Evolutionary conservation across 64 coral and sea anemone species (phyloP).

Genomic region (Exaiptasia diaphana): DNA sequence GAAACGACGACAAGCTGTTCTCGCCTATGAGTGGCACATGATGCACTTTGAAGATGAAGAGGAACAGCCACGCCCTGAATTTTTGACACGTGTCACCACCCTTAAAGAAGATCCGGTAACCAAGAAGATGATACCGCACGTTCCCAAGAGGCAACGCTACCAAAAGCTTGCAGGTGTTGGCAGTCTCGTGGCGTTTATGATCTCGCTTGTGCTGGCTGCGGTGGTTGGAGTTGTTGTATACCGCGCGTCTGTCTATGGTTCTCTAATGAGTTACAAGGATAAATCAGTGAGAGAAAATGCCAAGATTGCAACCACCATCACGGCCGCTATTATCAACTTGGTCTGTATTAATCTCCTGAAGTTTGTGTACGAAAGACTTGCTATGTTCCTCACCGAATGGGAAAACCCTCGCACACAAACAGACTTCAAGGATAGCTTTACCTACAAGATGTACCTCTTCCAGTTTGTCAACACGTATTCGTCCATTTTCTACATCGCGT

Average conservation of each 20-base stretch:
- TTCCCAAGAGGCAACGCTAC: conserved; percentile 62
- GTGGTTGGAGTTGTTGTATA: conserved; percentile 85
- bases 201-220: conserved; percentile 70
- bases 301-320: conserved; percentile 81
- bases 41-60: conserved; percentile 82
- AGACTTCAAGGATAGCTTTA: conserved; percentile 90
- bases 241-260: conserved; percentile 67
- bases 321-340: conserved; percentile 90
- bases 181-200: conserved; percentile 81
- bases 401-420: conserved; percentile 92
- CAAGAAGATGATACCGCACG: conserved; percentile 71
- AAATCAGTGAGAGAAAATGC: conserved; percentile 44
- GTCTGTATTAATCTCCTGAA: conserved; percentile 79
- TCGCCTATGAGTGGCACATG: conserved; percentile 95
- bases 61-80: conserved; percentile 89
- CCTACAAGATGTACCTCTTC: conserved; percentile 96
- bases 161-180: conserved; percentile 69
- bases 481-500: conserved; percentile 92
- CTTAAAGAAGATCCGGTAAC: conserved; percentile 69
- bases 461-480: conserved; percentile 99
- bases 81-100: conserved; percentile 57
- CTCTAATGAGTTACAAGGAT: conserved; percentile 18
- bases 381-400: conserved; percentile 86
- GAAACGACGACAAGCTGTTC: conserved; percentile 86
- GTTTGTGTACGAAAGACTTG: conserved; percentile 75